Evolutionary conservation across 2,888 invertebrate genomes (phyloP), one percentile per base, ranked within the genome.

Genomic region (Leptopilina drosophilae): DNA sequence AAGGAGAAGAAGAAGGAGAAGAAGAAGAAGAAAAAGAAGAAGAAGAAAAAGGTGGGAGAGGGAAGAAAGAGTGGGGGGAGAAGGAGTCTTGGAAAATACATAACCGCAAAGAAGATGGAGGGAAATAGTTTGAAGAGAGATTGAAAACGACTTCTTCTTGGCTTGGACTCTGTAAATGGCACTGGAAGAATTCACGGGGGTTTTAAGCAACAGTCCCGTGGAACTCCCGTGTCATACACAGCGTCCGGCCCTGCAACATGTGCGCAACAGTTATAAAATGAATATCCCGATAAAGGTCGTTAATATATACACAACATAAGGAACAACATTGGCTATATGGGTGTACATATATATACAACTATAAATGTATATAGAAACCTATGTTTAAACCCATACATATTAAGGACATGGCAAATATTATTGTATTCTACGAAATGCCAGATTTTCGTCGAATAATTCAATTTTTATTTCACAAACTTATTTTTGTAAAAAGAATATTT

Each of bases 141-240:
- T 78, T 78, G 56, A 56, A 69, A 73, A 42, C 42, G 1, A 33
- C 69, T 49, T 62, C 14, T 46, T 73, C 33, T 62, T n/a, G 87
- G 90, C 88, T 89, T 89, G 89, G 89, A 89, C 88, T 91, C 95
- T 95, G 94, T 94, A 94, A 95, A 95, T 95, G 95, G 95, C 95
- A 95, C 95, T 95, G 95, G 95, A 95, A 95, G 95, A 95, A 95
- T 95, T 95, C 95, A 95, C 95, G 95, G 95, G 95, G 94, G 94
- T 92, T 89, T 92, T 93, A 93, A 85, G 86, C 84, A 89, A 91
- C 88, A 86, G 87, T 79, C 90, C 90, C 91, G 91, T 92, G 91
- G 91, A 92, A 89, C 91, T 92, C 91, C 91, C 88, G 91, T 92
- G 91, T 91, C 91, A 91, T 92, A 91, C 90, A 92, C 91, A 91